Conservation (phyloP, 2,113 vertebrate species). For the Daboia siamensis region DNA sequence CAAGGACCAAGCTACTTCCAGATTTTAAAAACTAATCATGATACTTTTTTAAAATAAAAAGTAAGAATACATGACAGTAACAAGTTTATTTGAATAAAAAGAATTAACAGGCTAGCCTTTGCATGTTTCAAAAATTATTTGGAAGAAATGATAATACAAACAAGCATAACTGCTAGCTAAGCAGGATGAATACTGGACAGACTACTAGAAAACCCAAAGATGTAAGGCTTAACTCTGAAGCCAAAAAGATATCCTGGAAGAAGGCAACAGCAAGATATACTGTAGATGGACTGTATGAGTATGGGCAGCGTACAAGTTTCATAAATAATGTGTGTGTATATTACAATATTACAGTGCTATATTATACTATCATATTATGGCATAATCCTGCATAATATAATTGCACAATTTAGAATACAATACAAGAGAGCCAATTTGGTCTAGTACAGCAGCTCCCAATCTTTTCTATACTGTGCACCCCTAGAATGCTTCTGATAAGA, state of each 20-base stretch:
- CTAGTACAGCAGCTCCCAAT: background rate
- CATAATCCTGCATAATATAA: background rate
- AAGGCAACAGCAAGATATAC: background rate
- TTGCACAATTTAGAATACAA: background rate
- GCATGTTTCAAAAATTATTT: background rate
- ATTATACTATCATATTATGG: background rate
- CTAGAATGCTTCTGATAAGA: no score
- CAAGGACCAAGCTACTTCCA: background rate
- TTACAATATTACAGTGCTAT: background rate
- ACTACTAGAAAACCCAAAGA: background rate
- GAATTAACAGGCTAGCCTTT: background rate
- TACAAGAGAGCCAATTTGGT: background rate
- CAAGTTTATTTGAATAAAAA: background rate
- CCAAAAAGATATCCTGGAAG: background rate
- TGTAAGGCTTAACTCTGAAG: background rate
- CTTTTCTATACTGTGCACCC: no score
- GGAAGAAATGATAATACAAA: background rate
- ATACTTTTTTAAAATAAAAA: background rate
- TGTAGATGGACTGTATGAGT: background rate
- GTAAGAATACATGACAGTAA: background rate
- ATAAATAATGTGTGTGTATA: background rate
- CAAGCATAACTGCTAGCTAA: background rate
- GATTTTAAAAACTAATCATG: background rate
- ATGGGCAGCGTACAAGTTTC: background rate
- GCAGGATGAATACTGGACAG: background rate